Base-by-base conservation (phyloP, 2,888 invertebrate genomes). In the Mythimna impura region DNA sequence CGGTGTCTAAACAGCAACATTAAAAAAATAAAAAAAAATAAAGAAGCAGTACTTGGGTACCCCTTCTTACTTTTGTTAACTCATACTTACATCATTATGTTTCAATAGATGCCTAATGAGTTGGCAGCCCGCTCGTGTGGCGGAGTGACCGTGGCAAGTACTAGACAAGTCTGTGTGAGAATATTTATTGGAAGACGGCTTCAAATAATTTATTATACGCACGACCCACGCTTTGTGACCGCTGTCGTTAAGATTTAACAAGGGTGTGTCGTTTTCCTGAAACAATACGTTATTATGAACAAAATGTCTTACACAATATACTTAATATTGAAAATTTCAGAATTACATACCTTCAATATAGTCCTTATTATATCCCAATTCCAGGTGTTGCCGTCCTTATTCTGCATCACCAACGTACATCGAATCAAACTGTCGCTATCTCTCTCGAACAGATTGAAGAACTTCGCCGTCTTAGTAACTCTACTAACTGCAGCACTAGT, bases 321-420 rank as follows among this genome's bases (percentile, higher is more conserved):
- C 3, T 5, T 10, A 1, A 2, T 12, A 36, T 40, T 12, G n/a
- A 36, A 20, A n/a, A 40, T 54, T 14, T 34, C 8, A 17, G 1
- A 54, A 50, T 12, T 0, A 20, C 36, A 36, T 94, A 98, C 98
- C 97, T 98, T 98, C 43, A 99, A 95, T 88, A 99, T 97, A 58
- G 98, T 97, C 78, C 98, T 97, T 78, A 99, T 98, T n/a, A 98
- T 97, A 87, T 98, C 98, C 99, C 99, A 99, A 91, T 99, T 98
- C 99, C 99, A 99, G 0, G 97, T 97, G 74, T 97, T 97, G 7
- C 98, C 98, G 88, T 99, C 99, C 86, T 98, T 98, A 74, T 97
- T 97, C 71, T 97, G 96, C 86, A 99, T 96, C 6, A 99, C 99
- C 81, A 98, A 97, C 3, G 98, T 98, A 84, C 99, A 98, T 87